These are phyloP conservation scores for Steatocranus sp. DNA, from an alignment of 2,797 vertebrate species.

Conservation along the genomic window DNA sequence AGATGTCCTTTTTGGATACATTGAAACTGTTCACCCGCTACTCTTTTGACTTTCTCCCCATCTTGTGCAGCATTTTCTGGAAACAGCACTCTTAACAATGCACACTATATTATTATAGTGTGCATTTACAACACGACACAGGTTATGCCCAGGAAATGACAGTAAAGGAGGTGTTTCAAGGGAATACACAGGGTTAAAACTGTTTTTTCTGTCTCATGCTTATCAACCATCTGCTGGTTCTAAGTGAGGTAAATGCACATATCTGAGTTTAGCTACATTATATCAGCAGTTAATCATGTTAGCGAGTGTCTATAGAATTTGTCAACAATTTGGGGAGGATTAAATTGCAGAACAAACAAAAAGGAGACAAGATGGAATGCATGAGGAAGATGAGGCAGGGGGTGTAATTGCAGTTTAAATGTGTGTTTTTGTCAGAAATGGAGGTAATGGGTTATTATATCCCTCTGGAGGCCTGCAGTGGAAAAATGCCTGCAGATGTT, in stretches of 20 bases:
- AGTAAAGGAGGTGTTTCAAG: background rate
- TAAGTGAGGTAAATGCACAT: background rate
- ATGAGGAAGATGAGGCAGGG: constrained; percentile 60
- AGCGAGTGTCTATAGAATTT: background rate
- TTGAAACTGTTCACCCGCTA: constrained; percentile 65
- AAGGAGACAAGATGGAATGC: constrained; percentile 46
- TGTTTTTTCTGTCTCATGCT: background rate
- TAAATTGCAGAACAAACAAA: constrained; percentile 59
- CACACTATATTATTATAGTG: constrained; percentile 32
- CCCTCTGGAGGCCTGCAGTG: constrained; percentile 50
- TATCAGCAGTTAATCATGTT: background rate
- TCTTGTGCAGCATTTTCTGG: constrained; percentile 27
- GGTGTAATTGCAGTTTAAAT: constrained; percentile 78
- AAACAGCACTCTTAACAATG: constrained; percentile 50
- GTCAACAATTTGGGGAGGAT: background rate
- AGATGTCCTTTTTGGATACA: constrained; percentile 58
- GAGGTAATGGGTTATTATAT: constrained; percentile 76
- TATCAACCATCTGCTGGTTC: background rate
- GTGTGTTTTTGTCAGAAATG: constrained; percentile 74
- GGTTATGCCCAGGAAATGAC: background rate
- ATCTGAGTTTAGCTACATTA: background rate
- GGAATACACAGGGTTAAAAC: background rate
- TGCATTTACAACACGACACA: constrained; percentile 35
- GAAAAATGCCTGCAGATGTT: constrained; percentile 68
- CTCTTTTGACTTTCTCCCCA: constrained; percentile 49